Evolutionary conservation across 1,140 invertebrate species (phyloP), one percentile per base, ranked within the genome.

Genomic region (Papilio aristodemus): DNA sequence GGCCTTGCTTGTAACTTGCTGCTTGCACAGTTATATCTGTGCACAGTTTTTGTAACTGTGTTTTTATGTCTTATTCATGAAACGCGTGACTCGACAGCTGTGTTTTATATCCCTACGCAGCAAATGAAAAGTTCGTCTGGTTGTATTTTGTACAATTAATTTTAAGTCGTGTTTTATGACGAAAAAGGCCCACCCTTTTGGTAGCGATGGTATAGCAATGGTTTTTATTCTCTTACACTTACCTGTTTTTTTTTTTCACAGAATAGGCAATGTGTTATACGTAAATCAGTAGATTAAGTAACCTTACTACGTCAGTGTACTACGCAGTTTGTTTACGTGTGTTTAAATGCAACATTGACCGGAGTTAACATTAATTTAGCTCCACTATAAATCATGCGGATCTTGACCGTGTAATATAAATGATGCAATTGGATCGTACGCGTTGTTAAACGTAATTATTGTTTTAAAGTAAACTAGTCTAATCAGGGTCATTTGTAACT

Each of bases 1-100:
- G 83, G 79, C 86, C 86, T 88, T 88, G 86, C 75, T 73, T 77
- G 71, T 74, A 72, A 73, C 58, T 58, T 71, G 66, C 50, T 72
- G 68, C n/a, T n/a, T n/a, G 67, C 60, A 69, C 69, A 68, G 60
- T 67, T 71, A 75, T 70, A 67, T 70, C 60, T 50, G 66, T 32
- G 57, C 37, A 70, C 54, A 43, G n/a, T 70, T 70, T 64, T 43
- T 43, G 37, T 62, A 39, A 39, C 59, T 36, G 17, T 41, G 32
- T 25, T 64, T 63, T 64, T 41, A 39, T 39, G 37, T 25, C 19
- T 64, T 25, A 39, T 62, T 39, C 37, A 64, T 64, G 38, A 43
- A 58, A 54, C 19, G 46, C 46, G 11, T 54, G 19, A 54, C 46
- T 22, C 46, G 22, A 54, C 46, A 9, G 46, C 22, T 10, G 43